Evolutionary conservation across 1,140 invertebrate species (phyloP).

Genomic region (Gyrodactylus salaris): DNA sequence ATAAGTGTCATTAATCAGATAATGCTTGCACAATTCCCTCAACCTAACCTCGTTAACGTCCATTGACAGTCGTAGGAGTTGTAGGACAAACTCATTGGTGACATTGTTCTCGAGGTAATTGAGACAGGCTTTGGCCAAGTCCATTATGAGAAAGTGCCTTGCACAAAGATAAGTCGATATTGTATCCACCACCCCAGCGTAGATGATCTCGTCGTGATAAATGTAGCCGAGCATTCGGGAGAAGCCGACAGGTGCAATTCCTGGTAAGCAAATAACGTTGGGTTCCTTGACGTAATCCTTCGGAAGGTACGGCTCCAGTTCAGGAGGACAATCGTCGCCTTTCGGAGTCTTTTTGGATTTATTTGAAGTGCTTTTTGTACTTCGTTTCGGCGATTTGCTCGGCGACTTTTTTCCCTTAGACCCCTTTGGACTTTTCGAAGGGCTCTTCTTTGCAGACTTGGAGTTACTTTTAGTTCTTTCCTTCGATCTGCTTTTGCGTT

Average conservation of each 20-base stretch:
- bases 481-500: background rate
- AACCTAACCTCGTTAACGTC: background rate
- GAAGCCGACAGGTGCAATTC: background rate
- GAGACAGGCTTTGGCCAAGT: background rate
- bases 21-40: background rate
- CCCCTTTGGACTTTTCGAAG: background rate
- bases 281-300: background rate
- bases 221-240: background rate
- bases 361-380: background rate
- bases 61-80: background rate
- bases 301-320: background rate
- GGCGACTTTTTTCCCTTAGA: background rate
- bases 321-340: background rate
- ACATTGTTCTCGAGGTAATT: slow-evolving; percentile 5
- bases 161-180: background rate
- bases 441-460: background rate
- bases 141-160: background rate
- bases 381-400: background rate
- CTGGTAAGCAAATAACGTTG: background rate
- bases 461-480: background rate
- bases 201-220: slow-evolving; percentile 1
- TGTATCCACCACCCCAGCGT: background rate
- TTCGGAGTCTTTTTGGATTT: background rate
- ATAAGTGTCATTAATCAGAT: slow-evolving; percentile 1
- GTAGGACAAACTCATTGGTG: background rate